Base-by-base conservation (phyloP, 2,888 invertebrate species). In the Baccha elongata region DNA sequence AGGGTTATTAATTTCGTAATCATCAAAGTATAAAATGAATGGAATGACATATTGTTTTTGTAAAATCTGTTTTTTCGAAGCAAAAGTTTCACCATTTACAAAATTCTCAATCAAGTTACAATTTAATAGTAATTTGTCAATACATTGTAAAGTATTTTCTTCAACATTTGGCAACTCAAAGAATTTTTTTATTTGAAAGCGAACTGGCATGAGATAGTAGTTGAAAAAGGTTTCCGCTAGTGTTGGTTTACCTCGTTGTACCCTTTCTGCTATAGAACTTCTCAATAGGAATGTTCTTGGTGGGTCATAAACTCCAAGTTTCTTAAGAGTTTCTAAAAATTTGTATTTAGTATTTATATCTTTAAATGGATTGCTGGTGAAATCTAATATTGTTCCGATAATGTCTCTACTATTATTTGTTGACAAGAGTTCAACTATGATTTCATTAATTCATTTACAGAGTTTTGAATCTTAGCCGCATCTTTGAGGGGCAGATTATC, bases 1-100 rank as follows among this genome's bases (percentile, higher is more conserved):
- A n/a, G 65, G 42, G 19, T 65, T 26, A 19, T 64, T 40, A 10
- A 58, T 53, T 44, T 64, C 50, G 15, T 23, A 52, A 55, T 53
- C 44, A 55, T 68, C 53, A 29, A 37, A 53, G 19, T 68, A 68
- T 42, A 58, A 21, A 23, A 64, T 29, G 10, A 53, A 74, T 17
- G 73, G 73, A 35, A 67, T 46, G 26, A 60, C 37, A 21, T 48
- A 37, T 55, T 67, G n/a, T 55, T 73, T 65, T 26, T 73, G 52
- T 10, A 73, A 19, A 29, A 35, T 3, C 11, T 46, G 32, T 46
- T 46, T 46, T 46, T 46, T 46, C n/a, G 3, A 1, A 1, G 46
- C 44, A 44, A 44, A 44, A 44, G 0, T 1, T 44, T 44, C 44
- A 19, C 44, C 44, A 19, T 44, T 44, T 3, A 44, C 44, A 44